Evolutionary conservation across 2,797 vertebrate species (phyloP).

Genomic region (Emydoidea blandingii): DNA sequence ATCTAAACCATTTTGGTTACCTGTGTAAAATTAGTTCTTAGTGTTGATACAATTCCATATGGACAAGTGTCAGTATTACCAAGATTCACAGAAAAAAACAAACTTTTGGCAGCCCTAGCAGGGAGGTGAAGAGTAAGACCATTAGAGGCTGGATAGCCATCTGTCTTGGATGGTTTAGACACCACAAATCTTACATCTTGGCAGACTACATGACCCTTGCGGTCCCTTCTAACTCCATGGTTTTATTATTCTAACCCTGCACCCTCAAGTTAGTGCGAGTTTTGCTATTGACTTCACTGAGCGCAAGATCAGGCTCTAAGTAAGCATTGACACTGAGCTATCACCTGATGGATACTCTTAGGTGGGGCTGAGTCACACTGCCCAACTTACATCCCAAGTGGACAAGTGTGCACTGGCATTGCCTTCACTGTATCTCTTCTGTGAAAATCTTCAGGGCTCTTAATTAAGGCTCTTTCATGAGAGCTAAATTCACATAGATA

Average conservation of each 20-base stretch:
- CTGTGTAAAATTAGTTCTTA: neutral
- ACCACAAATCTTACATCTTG: neutral
- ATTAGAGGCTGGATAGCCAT: neutral
- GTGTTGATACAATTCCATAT: neutral
- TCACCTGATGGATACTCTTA: neutral
- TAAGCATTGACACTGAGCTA: neutral
- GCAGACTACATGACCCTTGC: neutral
- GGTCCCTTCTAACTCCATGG: neutral
- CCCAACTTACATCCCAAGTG: neutral
- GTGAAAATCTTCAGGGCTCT: neutral
- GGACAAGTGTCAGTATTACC: neutral
- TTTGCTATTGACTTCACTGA: neutral
- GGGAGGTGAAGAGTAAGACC: neutral
- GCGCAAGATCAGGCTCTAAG: no score
- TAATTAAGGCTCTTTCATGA: neutral
- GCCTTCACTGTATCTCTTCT: neutral
- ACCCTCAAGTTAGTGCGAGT: neutral
- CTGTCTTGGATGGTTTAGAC: neutral
- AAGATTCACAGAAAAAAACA: neutral
- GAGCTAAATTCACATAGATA: neutral
- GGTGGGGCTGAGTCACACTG: neutral
- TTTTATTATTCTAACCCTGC: neutral
- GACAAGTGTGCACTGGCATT: rapidly evolving
- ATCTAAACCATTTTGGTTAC: neutral
- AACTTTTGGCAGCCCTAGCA: neutral